A percentile compares a stretch with the other conserved stretches of the same genome.
Evolutionary conservation across 2,113 vertebrate genomes (phyloP).

Genomic region (Antechinus flavipes): DNA sequence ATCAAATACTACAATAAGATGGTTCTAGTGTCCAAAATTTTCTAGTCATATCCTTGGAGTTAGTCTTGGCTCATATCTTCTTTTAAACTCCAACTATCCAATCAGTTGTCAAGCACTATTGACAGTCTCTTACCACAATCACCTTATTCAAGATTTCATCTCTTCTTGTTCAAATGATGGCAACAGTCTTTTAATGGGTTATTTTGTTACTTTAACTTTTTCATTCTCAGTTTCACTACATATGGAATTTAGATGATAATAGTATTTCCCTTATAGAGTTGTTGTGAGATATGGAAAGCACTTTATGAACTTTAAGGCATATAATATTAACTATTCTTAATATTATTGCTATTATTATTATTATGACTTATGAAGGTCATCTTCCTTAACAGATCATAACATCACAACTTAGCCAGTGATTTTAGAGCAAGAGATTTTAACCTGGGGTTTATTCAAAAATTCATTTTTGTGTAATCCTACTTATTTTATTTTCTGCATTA

Average conservation of each 20-base stretch:
- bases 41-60: neutral
- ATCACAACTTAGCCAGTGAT: neutral
- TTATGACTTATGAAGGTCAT: neutral
- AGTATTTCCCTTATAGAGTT: neutral
- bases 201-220: neutral
- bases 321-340: neutral
- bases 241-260: neutral
- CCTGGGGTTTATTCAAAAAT: neutral
- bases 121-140: neutral
- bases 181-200: neutral
- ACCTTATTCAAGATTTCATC: neutral
- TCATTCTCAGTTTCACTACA: neutral
- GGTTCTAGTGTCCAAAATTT: neutral
- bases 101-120: neutral
- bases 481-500: neutral
- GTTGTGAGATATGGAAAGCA: neutral
- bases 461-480: neutral
- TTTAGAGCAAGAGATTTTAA: neutral
- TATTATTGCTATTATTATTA: neutral
- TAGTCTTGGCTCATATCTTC: neutral
- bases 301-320: neutral
- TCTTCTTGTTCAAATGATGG: neutral
- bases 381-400: neutral
- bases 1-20: too few species aligned
- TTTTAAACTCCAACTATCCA: neutral